Base-by-base conservation (phyloP, 1,140 invertebrate species). In the Diachasma alloeum region DNA sequence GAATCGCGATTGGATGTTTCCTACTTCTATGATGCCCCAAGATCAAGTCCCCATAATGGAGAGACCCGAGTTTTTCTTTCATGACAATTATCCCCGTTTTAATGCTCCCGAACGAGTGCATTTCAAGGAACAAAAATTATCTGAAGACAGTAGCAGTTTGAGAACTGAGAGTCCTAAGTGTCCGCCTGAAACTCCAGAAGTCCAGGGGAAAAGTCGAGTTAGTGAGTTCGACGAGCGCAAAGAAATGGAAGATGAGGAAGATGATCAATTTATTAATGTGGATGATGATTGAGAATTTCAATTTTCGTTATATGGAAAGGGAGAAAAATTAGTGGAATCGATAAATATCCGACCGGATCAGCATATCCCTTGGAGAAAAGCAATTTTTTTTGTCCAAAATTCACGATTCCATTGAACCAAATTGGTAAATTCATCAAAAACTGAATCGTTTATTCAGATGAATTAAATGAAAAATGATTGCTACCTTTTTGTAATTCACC, bases 1-100 rank as follows among this genome's bases (percentile, higher is more conserved):
- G 3, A 77, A 74, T 24, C 74, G 48, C 17, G 77, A 78, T 10
- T 80, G 79, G 77, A 63, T 79, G 4, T 72, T 74, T 44, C 44
- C 74, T 0, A 42, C 24, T 22, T 13, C 36, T 15, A 44, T 73
- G 22, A 67, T 77, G 11, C 22, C 75, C 19, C 77, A 75, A 37
- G 59, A 80, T 63, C 68, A 59, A n/a, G 53, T 68, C 9, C 36
- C 59, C 9, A 48, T 67, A 8, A 53, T 70, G 11, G 74, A 78
- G n/a, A 70, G 74, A 44, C 79, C 79, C 22, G 44, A 22, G 36
- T 76, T 80, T 53, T 17, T 76, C 4, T 67, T 74, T 68, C 73
- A 74, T 10, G 77, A 78, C 3, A 76, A 37, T 63, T 31, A 13
- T 39, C 24, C 53, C 46, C 11, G 56, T 36, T n/a, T 17, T 6